Base-by-base conservation (phyloP, 2,797 vertebrate species). In the Sandelia bainsii region DNA sequence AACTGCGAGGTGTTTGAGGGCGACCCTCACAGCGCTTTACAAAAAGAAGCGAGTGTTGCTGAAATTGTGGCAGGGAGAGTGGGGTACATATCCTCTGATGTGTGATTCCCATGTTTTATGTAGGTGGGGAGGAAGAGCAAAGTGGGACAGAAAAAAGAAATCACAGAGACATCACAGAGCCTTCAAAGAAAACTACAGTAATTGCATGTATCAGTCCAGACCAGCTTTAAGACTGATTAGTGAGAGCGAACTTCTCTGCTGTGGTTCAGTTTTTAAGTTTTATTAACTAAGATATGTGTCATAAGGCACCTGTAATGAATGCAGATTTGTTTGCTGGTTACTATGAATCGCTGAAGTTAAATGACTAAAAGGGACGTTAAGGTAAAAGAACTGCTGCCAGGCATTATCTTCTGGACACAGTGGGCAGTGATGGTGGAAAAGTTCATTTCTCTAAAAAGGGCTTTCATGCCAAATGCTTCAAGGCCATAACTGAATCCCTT, bases 21-120 rank as follows among this genome's bases (percentile, higher is more conserved):
- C 79, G 37, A 77, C 70, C 79, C 52, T 72, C 59, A 61, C 20
- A 23, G 48, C 2, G 29, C 16, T 79, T 61, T 19, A 27, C 14
- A 64, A 27, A 54, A 25, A 69, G 20, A 84, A 79, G 63, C 32
- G 29, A 50, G 52, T 52, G 62, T 67, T 67, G 57, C 73, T 72
- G 40, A 65, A 59, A 68, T 22, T 70, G 67, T 59, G 45, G 57
- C 8, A 4, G 34, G 59, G 67, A 39, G 29, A 57, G 58, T 34
- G 59, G 37, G 72, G n/a, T 25, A 34, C 14, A 20, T 2, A 39
- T 77, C 71, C 69, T 83, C 62, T 60, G 69, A 69, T 77, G 82
- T 72, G 54, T 71, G 45, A 72, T 80, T 79, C 71, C 57, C 27
- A 77, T 84, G 64, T 82, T 86, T 88, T 62, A 77, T 90, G 81